A percentile compares a stretch with the other conserved stretches of the same genome.
Evolutionary conservation across 2,888 invertebrate species (phyloP).

Genomic region (Ecliptopera silaceata): DNA sequence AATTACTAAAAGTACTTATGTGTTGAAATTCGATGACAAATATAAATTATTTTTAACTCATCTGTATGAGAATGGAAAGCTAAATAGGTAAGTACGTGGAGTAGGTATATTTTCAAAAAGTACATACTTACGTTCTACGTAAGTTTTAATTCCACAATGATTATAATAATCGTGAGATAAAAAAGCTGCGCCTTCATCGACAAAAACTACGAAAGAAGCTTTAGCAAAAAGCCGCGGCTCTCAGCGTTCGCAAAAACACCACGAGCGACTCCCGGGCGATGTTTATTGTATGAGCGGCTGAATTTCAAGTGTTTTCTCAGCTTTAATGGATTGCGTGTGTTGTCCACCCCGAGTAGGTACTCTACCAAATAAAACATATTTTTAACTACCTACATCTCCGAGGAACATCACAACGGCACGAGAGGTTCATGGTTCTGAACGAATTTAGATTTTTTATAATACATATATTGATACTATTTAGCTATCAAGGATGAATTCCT

Average conservation of each 20-base stretch:
- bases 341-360: conserved; percentile 46
- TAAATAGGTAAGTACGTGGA: not conserved
- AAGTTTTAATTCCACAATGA: conserved; percentile 26
- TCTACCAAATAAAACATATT: conserved; percentile 47
- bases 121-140: too few relatives aligned
- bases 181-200: conserved; percentile 41
- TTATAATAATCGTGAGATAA: conserved; percentile 38
- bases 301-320: conserved; percentile 78
- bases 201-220: conserved; percentile 55
- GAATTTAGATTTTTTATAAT: not conserved
- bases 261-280: conserved; percentile 54
- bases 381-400: conserved; percentile 15
- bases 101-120: too few relatives aligned
- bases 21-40: not conserved
- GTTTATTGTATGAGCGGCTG: conserved; percentile 81
- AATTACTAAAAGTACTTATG: not conserved
- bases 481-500: not conserved
- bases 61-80: not conserved
- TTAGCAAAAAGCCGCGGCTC: conserved; percentile 59
- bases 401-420: not conserved
- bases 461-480: not conserved
- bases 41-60: not conserved
- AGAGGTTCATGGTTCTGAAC: not conserved
- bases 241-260: conserved; percentile 57
- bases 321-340: conserved; percentile 72